Evolutionary conservation across 2,113 vertebrate genomes (phyloP).

Genomic region (Callospermophilus lateralis): DNA sequence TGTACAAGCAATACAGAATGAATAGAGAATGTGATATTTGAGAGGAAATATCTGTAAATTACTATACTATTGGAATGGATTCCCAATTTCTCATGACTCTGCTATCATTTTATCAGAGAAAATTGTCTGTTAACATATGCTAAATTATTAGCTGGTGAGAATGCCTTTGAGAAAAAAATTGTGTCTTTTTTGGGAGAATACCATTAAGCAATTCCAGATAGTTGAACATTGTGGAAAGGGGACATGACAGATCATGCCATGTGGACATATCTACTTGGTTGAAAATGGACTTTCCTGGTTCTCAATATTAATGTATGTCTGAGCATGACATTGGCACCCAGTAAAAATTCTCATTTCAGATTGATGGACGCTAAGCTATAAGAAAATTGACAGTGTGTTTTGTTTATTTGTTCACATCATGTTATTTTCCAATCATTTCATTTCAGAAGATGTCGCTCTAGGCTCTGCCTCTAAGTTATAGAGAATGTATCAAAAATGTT

Average conservation of each 20-base stretch:
- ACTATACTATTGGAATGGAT: not conserved
- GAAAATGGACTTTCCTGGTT: not conserved
- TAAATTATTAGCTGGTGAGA: not conserved
- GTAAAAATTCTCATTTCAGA: not conserved
- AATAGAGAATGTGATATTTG: not conserved
- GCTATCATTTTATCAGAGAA: not conserved
- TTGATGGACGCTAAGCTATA: not conserved
- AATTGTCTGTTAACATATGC: not conserved
- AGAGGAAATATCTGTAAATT: not conserved
- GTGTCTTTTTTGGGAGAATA: not conserved
- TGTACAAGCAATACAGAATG: not conserved
- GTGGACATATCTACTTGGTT: not conserved
- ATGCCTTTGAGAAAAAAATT: not conserved
- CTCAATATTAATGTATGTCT: fast-evolving
- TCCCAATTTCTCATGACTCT: not conserved
- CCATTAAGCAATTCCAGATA: not conserved
- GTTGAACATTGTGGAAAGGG: not conserved
- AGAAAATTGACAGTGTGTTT: not conserved
- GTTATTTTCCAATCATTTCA: not conserved
- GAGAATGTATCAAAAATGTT: not conserved
- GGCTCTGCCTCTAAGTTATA: not conserved
- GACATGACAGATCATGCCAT: not conserved
- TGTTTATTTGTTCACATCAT: not conserved
- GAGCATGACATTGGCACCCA: not conserved
- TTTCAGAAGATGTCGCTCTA: not conserved